phyloP scores from a whole-genome alignment of 2,113 vertebrate species.

The Paraplagusia blochii region DNA sequence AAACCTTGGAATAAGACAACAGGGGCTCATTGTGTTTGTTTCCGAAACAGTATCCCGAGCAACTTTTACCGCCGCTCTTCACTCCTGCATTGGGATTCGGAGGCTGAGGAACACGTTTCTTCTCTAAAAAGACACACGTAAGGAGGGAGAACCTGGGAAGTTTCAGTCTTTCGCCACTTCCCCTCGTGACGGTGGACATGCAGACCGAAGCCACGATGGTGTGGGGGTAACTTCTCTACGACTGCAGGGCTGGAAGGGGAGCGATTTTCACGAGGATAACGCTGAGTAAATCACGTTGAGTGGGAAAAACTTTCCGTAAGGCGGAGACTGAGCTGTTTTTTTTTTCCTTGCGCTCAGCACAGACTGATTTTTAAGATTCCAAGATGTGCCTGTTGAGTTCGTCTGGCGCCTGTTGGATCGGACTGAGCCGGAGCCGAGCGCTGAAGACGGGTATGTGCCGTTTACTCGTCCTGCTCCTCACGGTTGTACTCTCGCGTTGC shows the following conservation, averaged over 20 bases:
- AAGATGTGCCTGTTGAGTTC: constrained; percentile 50
- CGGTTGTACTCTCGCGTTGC: constrained; percentile 49
- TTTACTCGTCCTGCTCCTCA: constrained; percentile 53
- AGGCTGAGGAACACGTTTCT: neutral
- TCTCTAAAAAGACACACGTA: constrained; percentile 1
- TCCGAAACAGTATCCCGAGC: neutral
- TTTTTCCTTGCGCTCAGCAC: constrained; percentile 35
- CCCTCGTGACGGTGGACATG: constrained; percentile 37
- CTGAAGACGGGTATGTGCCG: constrained; percentile 23
- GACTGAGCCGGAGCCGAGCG: constrained; percentile 15
- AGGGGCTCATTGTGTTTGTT: constrained; percentile 10
- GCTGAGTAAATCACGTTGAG: constrained; percentile 12
- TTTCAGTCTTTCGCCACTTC: constrained; percentile 23
- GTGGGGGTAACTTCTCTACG: constrained; percentile 40
- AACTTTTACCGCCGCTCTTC: neutral
- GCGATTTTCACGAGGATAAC: constrained; percentile 26
- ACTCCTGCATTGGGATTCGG: neutral
- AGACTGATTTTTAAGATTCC: constrained; percentile 26
- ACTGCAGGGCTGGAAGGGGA: constrained; percentile 31
- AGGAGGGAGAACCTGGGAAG: constrained; percentile 11
- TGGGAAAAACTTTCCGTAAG: constrained; percentile 44
- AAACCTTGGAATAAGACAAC: constrained; percentile 3
- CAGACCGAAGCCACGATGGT: constrained; percentile 36
- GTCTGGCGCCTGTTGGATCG: constrained; percentile 19
- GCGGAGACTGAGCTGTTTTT: constrained; percentile 5